Conservation (phyloP, 2,113 vertebrate genomes). For the Platysteira castanea region DNA sequence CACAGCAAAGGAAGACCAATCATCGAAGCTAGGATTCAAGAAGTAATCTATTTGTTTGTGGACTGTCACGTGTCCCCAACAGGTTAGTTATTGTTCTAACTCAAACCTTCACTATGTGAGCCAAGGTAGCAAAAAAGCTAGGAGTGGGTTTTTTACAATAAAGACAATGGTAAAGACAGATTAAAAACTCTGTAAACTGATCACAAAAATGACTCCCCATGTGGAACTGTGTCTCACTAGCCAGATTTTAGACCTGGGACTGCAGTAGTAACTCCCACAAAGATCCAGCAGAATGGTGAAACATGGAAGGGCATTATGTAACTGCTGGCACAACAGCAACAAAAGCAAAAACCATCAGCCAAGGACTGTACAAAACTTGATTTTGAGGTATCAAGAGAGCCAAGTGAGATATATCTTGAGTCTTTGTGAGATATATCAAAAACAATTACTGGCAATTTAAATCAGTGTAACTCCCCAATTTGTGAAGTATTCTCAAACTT, state of each 20-base stretch:
- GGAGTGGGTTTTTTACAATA: not conserved
- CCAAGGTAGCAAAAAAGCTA: not conserved
- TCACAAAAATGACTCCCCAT: not conserved
- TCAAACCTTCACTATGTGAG: not conserved
- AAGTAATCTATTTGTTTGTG: not conserved
- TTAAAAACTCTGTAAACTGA: not conserved
- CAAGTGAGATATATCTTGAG: not conserved
- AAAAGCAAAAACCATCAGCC: not conserved
- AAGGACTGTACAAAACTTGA: not conserved
- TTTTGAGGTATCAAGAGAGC: not conserved
- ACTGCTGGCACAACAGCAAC: not conserved
- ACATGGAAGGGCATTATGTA: not conserved
- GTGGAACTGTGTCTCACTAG: not conserved
- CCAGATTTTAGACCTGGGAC: not conserved
- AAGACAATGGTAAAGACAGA: not conserved
- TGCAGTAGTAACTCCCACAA: constrained; percentile 7
- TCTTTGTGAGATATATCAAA: not conserved
- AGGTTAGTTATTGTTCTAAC: not conserved
- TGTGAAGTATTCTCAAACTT: not conserved
- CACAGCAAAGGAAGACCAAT: not conserved
- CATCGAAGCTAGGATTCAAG: not conserved
- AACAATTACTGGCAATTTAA: not conserved
- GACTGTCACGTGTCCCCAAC: not conserved
- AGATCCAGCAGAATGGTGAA: constrained; percentile 31
- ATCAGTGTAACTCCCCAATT: not conserved